phyloP scores from a whole-genome alignment of 2,113 vertebrate species.

The Nasalis larvatus region DNA sequence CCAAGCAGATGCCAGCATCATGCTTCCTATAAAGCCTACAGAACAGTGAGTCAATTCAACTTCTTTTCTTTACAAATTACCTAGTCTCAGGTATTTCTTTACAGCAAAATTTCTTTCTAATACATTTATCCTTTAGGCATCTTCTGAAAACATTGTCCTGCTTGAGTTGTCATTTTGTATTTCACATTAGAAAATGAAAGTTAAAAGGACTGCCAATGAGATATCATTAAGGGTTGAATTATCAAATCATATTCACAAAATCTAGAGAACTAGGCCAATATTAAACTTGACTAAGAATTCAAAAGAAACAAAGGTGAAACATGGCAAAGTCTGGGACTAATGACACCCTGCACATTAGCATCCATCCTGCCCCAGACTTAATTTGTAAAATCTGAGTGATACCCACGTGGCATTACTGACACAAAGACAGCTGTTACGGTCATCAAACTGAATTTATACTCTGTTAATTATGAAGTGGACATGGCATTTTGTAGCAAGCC shows the following conservation, averaged over 20 bases:
- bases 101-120: too few species aligned
- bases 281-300: not conserved
- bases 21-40: too few species aligned
- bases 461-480: not conserved
- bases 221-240: not conserved
- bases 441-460: not conserved
- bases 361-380: not conserved
- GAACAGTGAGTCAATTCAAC: too few species aligned
- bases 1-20: too few species aligned
- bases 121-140: not conserved
- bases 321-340: not conserved
- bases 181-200: slow-evolving; percentile 19
- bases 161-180: not conserved
- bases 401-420: not conserved
- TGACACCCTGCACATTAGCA: not conserved
- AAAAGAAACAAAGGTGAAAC: not conserved
- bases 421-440: not conserved
- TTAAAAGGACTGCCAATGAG: not conserved
- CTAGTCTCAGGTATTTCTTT: too few species aligned
- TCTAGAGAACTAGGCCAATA: not conserved
- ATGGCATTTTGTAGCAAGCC: not conserved
- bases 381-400: not conserved
- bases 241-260: not conserved
- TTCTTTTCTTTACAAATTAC: too few species aligned
- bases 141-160: not conserved